Evolutionary conservation across 2,888 invertebrate species (phyloP), one percentile per base, ranked within the genome.

Genomic region (Eupithecia inturbata): DNA sequence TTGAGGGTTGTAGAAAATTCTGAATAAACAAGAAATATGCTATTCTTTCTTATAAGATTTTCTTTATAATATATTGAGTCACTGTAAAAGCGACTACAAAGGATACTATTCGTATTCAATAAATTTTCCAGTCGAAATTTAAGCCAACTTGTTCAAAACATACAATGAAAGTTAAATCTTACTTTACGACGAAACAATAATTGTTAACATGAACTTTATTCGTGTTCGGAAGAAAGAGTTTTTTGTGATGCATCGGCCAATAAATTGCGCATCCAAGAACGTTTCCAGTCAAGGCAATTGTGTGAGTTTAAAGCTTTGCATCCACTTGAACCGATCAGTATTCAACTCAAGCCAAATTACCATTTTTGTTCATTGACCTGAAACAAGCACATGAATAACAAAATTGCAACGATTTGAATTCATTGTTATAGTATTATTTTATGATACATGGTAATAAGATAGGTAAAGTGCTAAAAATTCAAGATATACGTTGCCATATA

Each of bases 261-360:
- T 90, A 89, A 90, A 89, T 89, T 87, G 84, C 80, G 81, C 82
- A 83, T 81, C 81, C 85, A 84, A 86, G 84, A 84, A 81, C 82
- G 74, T 83, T 81, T 81, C 77, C 71, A 86, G 79, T 86, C 88
- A 90, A 88, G 88, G 88, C 67, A 72, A 82, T 73, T 78, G 69
- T 83, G 83, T 69, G 83, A 81, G 74, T 81, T 74, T 80, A 78
- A 82, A 82, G 75, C 67, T 69, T 41, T 67, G 67, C 60, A 63
- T 45, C 66, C 68, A 71, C 70, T 69, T 64, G 16, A 39, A n/a
- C 66, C 22, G 66, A 39, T 39, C n/a, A 22, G 66, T 66, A 39
- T 66, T 36, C 66, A 66, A 39, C 66, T 36, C 36, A n/a, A 68
- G 31, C 33, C n/a, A 36, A 68, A 19, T 68, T 49, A 16, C 6